Percentiles rank a stretch among this genome's conserved stretches.
These are phyloP conservation scores for Poecilia gillii DNA, from an alignment of 2,797 vertebrate genomes.

Conservation along the genomic window DNA sequence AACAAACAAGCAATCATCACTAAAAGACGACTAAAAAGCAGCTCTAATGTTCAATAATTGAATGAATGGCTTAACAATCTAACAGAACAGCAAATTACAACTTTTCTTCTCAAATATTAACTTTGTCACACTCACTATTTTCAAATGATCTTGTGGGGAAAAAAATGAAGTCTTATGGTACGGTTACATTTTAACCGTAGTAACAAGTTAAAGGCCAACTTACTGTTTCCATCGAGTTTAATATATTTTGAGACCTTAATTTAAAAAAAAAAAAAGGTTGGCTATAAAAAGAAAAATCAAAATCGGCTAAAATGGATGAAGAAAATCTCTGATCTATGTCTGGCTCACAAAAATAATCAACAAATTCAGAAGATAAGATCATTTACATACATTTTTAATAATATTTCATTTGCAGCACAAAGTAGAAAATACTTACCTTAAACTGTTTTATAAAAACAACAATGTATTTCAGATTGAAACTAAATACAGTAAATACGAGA, in stretches of 20 bases:
- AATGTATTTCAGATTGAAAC: slow-evolving; percentile 31
- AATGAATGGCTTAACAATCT: background rate
- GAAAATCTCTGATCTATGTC: background rate
- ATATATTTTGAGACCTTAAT: too few species aligned
- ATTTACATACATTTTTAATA: background rate
- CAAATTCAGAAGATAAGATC: background rate
- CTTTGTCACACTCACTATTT: background rate
- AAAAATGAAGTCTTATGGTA: background rate
- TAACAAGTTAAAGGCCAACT: too few species aligned
- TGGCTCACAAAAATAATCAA: background rate
- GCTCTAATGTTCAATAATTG: background rate
- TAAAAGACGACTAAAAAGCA: background rate
- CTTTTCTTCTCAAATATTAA: background rate
- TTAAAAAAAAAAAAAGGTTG: too few species aligned
- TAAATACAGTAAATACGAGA: slow-evolving; percentile 44
- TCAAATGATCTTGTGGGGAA: background rate
- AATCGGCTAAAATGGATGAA: too few species aligned
- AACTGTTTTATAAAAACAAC: slow-evolving; percentile 16
- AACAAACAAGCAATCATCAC: background rate
- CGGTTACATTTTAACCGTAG: background rate
- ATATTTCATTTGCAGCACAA: background rate
- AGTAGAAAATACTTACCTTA: slow-evolving; percentile 13
- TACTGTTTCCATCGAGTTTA: too few species aligned
- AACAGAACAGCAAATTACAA: background rate
- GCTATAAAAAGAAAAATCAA: too few species aligned